Base-by-base conservation (phyloP, 2,113 vertebrate genomes). In the Malaclemys terrapin region DNA sequence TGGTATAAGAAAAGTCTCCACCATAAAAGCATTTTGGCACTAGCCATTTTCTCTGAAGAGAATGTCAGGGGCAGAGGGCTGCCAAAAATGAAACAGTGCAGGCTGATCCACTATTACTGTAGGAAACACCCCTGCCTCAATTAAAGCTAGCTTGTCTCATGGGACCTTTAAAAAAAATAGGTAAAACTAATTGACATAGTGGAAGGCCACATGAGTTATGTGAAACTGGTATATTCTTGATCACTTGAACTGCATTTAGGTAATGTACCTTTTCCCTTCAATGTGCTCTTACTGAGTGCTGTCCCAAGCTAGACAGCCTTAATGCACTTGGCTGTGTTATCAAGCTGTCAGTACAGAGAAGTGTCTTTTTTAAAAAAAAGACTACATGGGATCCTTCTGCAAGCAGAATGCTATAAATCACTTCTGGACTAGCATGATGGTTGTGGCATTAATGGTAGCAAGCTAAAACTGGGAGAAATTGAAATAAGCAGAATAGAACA, bases 281-380 rank as follows among this genome's bases (percentile, higher is more conserved):
- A 19, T 47, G 47, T 85, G 4, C 52, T 49, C 6, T 16, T 27
- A 45, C 19, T 54, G 27, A 45, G 20, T 31, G 31, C 16, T 75
- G 35, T 47, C 52, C 5, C 2, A 24, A 0, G 0, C 0, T 7
- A 6, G 8, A 9, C 3, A 84, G 42, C 35, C n/a, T 75, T 53
- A 2, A 2, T 22, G 9, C 50, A 9, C 62, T 27, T 6, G 0
- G 29, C 52, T 81, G 35, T 42, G 83, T 8, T 4, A 57, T 72
- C 31, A n/a, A 69, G 45, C 59, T 24, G 4, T 1, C 49, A 49
- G 56, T 57, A 27, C 56, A 57, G 56, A 57, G 11, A 57, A 27
- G 9, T 57, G 22, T 57, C 10, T 27, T 27, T 25, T 25, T 29
- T 6, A 12, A 17, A n/a, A 35, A 65, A 7, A 45, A 42, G 5